These are phyloP conservation scores for Astreopora myriophthalma DNA, from an alignment of 64 coral and sea anemone species.

Conservation along the genomic window DNA sequence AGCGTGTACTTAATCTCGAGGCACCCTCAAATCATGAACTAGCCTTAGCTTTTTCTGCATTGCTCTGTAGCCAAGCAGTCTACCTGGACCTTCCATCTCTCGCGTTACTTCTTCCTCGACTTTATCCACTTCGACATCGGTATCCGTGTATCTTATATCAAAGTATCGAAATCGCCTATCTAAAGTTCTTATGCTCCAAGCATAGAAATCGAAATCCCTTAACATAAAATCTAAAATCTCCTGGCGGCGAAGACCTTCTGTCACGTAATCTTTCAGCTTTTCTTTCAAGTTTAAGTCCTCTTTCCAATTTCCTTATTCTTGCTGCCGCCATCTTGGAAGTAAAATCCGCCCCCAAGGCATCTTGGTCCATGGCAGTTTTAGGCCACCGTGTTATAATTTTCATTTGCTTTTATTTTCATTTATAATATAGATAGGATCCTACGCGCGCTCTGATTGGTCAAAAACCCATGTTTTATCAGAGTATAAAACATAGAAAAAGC, in stretches of 20 bases:
- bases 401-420: background rate
- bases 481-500: no score
- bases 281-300: constrained; percentile 52
- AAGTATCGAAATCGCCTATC: constrained; percentile 13
- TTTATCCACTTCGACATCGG: constrained; percentile 3
- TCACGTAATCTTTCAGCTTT: constrained; percentile 38
- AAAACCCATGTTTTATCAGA: no score
- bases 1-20: constrained; percentile 13
- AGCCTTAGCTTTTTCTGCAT: constrained; percentile 53
- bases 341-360: background rate
- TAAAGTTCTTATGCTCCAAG: constrained; percentile 51
- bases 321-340: constrained; percentile 45
- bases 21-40: constrained; percentile 20
- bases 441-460: no score
- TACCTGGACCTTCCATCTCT: constrained; percentile 51
- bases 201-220: constrained; percentile 36
- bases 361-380: constrained; percentile 6
- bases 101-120: constrained; percentile 19
- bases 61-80: constrained; percentile 60
- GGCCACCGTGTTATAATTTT: background rate
- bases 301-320: constrained; percentile 41
- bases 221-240: constrained; percentile 61
- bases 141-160: constrained; percentile 42
- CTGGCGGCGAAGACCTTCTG: constrained; percentile 29
- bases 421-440: no score